A percentile compares a stretch with the other conserved stretches of the same genome.
Conservation (phyloP, 2,888 invertebrate genomes). For the Saturnia pavonia region DNA sequence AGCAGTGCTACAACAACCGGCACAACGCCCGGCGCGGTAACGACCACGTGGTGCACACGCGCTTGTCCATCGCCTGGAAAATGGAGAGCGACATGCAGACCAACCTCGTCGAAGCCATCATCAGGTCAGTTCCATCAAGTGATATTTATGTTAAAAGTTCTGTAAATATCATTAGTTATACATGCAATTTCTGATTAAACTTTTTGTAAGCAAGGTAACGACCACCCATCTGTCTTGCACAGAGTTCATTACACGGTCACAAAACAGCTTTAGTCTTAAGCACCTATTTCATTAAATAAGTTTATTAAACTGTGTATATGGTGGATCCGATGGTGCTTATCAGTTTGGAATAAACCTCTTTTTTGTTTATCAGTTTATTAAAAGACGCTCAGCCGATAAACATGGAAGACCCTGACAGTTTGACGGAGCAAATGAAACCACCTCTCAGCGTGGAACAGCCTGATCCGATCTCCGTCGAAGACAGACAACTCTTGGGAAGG, state of each 20-base stretch:
- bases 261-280: no score
- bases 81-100: slow-evolving; percentile 95
- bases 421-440: slow-evolving; percentile 66
- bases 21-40: slow-evolving; percentile 93
- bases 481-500: slow-evolving; percentile 91
- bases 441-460: slow-evolving; percentile 62
- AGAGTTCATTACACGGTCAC: no score
- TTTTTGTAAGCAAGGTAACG: no score
- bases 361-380: slow-evolving; percentile 83
- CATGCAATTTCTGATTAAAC: no score
- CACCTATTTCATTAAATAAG: no score
- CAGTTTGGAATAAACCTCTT: not conserved
- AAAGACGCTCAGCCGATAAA: slow-evolving; percentile 95
- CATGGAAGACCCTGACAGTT: slow-evolving; percentile 82
- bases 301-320: no score
- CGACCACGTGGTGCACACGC: slow-evolving; percentile 95
- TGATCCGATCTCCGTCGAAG: slow-evolving; percentile 90
- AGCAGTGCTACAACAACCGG: slow-evolving; percentile 92
- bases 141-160: no score
- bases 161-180: no score
- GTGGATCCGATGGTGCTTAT: not conserved
- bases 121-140: slow-evolving; percentile 85
- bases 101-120: slow-evolving; percentile 96
- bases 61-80: slow-evolving; percentile 92
- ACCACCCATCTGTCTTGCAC: no score